Conservation (phyloP, 2,113 vertebrate genomes). For the Sminthopsis crassicaudata region DNA sequence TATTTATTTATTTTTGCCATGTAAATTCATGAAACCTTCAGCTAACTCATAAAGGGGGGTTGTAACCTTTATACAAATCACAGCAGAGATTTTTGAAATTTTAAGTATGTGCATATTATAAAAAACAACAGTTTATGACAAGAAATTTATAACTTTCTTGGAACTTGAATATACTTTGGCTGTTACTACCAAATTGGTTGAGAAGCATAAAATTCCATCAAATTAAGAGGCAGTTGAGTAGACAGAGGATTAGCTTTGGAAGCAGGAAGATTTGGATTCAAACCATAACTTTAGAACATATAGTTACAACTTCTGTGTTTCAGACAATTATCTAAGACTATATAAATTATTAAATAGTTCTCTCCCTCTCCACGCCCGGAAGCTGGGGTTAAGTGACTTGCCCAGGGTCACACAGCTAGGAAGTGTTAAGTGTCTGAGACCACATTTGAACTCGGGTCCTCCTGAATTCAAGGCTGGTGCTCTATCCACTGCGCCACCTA, state of each 20-base stretch:
- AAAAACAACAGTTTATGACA: background rate
- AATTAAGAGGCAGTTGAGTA: background rate
- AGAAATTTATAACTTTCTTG: background rate
- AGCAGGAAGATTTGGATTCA: background rate
- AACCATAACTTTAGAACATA: background rate
- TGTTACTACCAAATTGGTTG: background rate
- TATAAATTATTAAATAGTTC: background rate
- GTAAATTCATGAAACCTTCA: background rate
- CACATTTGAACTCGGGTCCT: too few relatives aligned
- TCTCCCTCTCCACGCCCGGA: too few relatives aligned
- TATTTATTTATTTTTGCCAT: background rate
- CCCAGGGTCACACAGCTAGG: too few relatives aligned
- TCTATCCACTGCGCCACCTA: too few relatives aligned
- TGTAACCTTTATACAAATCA: background rate
- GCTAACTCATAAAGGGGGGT: background rate
- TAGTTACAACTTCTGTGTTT: background rate
- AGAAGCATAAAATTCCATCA: background rate
- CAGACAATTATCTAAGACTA: constrained; percentile 10
- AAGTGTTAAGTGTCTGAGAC: too few relatives aligned
- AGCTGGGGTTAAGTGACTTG: too few relatives aligned
- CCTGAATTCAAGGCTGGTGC: too few relatives aligned
- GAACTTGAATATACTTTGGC: background rate
- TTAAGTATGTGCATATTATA: background rate
- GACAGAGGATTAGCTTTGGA: background rate
- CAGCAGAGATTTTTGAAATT: background rate